phyloP scores from a whole-genome alignment of 2,888 invertebrate genomes.

The Eilema griseolum region DNA sequence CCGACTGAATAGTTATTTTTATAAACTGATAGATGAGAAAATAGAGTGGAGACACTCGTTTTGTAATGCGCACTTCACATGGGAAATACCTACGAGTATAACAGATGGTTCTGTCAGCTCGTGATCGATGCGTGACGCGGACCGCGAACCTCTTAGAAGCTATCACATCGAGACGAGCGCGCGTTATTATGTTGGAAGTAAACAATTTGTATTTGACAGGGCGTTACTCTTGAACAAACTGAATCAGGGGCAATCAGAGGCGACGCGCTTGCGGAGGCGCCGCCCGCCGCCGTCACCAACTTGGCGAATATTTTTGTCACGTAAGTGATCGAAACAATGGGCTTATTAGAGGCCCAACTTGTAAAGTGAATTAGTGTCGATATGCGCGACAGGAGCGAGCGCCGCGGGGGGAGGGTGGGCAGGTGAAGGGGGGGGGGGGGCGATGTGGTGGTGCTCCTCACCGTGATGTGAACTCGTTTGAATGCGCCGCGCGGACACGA shows the following conservation, averaged over 20 bases:
- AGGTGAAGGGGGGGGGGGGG: not conserved
- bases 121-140: not conserved
- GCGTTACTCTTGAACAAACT: not conserved
- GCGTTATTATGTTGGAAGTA: not conserved
- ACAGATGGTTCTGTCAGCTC: not conserved
- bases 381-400: not conserved
- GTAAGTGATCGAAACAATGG: constrained; percentile 26
- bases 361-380: constrained; percentile 27
- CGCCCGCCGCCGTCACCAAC: not conserved
- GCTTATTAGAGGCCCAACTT: constrained; percentile 21
- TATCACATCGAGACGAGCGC: not conserved
- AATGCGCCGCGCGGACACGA: constrained; percentile 16
- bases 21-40: not conserved
- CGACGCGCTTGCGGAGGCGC: not conserved
- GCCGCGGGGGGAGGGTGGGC: not conserved
- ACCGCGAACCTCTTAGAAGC: not conserved
- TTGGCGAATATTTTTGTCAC: constrained; percentile 9
- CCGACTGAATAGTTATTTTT: not conserved
- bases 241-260: not conserved
- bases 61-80: not conserved
- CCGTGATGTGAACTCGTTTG: constrained; percentile 12
- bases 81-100: not conserved
- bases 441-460: no score
- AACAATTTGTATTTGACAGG: not conserved
- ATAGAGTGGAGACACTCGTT: constrained; percentile 1